Evolutionary conservation across 2,113 vertebrate genomes (phyloP).

Genomic region (Geothlypis trichas): DNA sequence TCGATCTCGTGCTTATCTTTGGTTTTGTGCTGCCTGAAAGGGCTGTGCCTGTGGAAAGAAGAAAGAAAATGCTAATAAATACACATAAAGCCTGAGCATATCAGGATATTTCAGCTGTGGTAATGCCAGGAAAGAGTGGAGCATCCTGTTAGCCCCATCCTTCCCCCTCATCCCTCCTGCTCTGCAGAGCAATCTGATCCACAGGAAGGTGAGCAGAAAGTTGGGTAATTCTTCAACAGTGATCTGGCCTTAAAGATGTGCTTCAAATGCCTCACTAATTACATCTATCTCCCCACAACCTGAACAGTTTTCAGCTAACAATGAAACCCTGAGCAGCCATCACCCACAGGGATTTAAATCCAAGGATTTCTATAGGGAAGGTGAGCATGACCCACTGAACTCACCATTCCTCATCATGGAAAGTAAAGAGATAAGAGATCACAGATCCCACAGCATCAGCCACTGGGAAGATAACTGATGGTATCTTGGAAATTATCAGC

Average conservation of each 20-base stretch:
- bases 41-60: conserved; percentile 86
- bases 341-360: neutral
- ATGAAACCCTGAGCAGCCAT: neutral
- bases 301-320: neutral
- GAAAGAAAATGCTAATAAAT: neutral
- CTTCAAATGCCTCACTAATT: neutral
- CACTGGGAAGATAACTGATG: neutral
- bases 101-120: neutral
- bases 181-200: neutral
- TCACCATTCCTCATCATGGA: neutral
- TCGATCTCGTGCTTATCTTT: conserved; percentile 99
- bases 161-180: neutral
- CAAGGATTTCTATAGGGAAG: fast-evolving
- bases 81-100: neutral
- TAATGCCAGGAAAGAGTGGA: neutral
- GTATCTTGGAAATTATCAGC: neutral
- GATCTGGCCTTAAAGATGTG: neutral
- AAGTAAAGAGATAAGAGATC: neutral
- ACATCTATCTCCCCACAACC: neutral
- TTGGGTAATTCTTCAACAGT: neutral
- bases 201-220: neutral
- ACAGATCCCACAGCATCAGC: neutral
- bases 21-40: conserved; percentile 99
- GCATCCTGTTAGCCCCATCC: neutral
- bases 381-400: neutral